Conservation (phyloP, 2,113 vertebrate species). For the Malurus melanocephalus region DNA sequence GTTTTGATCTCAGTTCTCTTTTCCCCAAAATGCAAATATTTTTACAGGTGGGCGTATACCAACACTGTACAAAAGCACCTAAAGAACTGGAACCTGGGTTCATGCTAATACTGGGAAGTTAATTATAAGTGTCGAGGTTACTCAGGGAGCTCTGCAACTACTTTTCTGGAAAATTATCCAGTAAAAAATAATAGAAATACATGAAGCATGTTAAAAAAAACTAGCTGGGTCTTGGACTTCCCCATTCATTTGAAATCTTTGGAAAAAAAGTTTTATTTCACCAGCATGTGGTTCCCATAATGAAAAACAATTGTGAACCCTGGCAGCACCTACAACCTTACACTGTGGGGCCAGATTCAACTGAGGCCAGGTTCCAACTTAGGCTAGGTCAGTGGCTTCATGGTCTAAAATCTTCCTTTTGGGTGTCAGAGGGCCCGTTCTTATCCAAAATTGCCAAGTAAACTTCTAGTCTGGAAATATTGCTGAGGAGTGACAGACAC, state of each 20-base stretch:
- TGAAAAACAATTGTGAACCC: background rate
- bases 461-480: background rate
- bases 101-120: background rate
- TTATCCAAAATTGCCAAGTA: background rate
- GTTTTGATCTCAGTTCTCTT: background rate
- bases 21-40: background rate
- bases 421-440: background rate
- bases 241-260: background rate
- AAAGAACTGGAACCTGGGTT: background rate
- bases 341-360: background rate
- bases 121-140: background rate
- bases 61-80: background rate
- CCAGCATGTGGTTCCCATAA: background rate
- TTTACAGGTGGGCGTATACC: background rate
- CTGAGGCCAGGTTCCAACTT: background rate
- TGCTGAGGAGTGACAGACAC: background rate
- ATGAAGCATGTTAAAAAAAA: background rate
- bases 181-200: background rate
- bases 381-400: background rate
- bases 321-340: background rate
- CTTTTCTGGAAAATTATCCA: background rate
- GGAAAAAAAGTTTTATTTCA: conserved; percentile 8
- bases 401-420: background rate
- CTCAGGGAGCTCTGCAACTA: background rate
- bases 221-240: background rate